Evolutionary conservation across 2,797 vertebrate species (phyloP).

Genomic region (Sphenodon punctatus): DNA sequence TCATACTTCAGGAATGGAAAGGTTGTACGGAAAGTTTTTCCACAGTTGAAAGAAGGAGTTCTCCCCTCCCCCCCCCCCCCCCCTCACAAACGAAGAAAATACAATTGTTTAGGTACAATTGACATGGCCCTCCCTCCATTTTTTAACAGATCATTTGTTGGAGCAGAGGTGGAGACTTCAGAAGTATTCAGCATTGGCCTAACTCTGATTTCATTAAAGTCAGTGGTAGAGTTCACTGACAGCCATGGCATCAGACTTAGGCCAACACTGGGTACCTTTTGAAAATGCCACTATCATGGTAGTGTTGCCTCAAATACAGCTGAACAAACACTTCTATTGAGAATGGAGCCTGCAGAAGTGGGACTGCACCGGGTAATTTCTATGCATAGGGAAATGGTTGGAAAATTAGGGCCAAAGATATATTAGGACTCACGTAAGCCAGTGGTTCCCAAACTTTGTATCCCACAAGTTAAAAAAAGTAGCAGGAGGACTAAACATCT

Average conservation of each 20-base stretch:
- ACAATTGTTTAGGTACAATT: no score
- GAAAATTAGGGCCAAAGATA: neutral
- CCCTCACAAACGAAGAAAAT: no score
- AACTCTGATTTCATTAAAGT: no score
- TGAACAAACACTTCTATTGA: neutral
- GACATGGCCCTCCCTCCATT: no score
- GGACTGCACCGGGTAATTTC: neutral
- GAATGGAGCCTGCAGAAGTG: neutral
- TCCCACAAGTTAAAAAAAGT: no score
- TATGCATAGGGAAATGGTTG: neutral
- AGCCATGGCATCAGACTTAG: neutral
- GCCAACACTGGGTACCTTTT: neutral
- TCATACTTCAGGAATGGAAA: neutral
- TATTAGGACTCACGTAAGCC: neutral
- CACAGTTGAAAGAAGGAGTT: neutral
- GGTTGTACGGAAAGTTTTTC: neutral
- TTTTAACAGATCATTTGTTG: no score
- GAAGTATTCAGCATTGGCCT: neutral
- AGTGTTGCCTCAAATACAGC: neutral
- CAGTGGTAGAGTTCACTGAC: no score
- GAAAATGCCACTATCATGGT: neutral
- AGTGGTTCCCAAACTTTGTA: no score
- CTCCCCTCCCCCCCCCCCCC: no score
- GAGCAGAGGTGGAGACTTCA: neutral
- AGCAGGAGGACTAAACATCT: no score